These are phyloP conservation scores for Bubalus kerabau DNA, from an alignment of 2,113 vertebrate species.

Conservation along the genomic window DNA sequence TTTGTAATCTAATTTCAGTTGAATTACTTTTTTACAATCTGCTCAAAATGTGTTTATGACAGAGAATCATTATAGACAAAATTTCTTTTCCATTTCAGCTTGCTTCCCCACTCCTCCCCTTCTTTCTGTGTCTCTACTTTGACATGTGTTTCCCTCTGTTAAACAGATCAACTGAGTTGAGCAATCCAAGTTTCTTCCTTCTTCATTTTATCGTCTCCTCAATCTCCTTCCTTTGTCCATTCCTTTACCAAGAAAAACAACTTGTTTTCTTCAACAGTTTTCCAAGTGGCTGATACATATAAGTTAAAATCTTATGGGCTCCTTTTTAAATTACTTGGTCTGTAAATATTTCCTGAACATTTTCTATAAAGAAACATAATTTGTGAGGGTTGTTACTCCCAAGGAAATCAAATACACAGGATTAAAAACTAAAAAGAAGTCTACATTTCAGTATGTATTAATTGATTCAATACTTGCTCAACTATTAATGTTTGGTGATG, in stretches of 20 bases:
- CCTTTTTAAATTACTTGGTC: not conserved
- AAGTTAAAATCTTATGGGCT: not conserved
- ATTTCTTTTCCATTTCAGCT: constrained; percentile 57
- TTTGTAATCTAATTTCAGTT: constrained; percentile 77
- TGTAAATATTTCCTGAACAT: not conserved
- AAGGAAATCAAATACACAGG: not conserved
- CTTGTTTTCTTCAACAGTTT: not conserved
- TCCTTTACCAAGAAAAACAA: not conserved
- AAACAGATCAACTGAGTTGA: constrained; percentile 45
- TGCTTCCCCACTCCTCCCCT: not conserved
- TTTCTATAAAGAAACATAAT: not conserved
- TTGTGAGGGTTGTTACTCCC: not conserved
- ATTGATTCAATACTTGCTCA: not conserved
- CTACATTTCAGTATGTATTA: not conserved
- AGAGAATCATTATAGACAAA: constrained; percentile 69
- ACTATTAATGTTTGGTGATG: not conserved
- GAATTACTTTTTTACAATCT: constrained; percentile 76
- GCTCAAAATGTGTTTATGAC: constrained; percentile 74
- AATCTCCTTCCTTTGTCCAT: not conserved
- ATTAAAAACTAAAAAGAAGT: not conserved
- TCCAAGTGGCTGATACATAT: not conserved
- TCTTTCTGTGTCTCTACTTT: not conserved
- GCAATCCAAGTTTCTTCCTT: not conserved
- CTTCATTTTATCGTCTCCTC: not conserved
- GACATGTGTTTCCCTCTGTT: constrained; percentile 63